These are phyloP conservation scores for Acanthosepion pharaonis DNA, from an alignment of 2,888 invertebrate species.

Conservation along the genomic window DNA sequence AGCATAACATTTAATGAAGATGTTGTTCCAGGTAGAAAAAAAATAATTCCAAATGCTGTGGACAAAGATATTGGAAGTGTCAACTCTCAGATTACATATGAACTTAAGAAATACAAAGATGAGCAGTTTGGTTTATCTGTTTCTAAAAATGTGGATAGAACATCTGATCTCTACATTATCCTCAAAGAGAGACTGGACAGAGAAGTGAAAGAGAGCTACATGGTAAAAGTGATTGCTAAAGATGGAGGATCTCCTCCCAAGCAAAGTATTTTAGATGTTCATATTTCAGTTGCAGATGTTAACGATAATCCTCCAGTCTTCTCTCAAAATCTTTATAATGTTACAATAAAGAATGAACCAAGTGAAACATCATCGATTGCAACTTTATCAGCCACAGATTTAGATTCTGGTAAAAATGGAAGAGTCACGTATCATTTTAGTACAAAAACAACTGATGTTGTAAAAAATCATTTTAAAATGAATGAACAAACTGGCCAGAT, in stretches of 20 bases:
- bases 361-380: background rate
- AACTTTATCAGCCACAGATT: slow-evolving; percentile 33
- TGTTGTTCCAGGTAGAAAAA: background rate
- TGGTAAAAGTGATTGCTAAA: background rate
- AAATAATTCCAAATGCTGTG: background rate
- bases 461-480: background rate
- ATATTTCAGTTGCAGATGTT: background rate
- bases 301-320: background rate
- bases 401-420: background rate
- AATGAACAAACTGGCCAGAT: background rate
- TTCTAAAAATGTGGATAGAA: background rate
- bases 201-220: background rate
- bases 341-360: slow-evolving; percentile 12
- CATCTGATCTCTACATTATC: background rate
- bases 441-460: slow-evolving; percentile 1
- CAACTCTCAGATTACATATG: background rate
- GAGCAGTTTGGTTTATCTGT: slow-evolving; percentile 17
- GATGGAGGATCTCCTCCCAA: background rate
- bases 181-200: background rate
- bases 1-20: slow-evolving; percentile 5
- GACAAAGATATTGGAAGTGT: background rate
- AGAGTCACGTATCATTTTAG: slow-evolving; percentile 11
- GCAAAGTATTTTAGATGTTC: background rate
- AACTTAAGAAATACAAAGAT: background rate
- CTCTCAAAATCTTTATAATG: background rate